phyloP scores from a whole-genome alignment of 2,113 vertebrate species.

The Urocolius indicus region DNA sequence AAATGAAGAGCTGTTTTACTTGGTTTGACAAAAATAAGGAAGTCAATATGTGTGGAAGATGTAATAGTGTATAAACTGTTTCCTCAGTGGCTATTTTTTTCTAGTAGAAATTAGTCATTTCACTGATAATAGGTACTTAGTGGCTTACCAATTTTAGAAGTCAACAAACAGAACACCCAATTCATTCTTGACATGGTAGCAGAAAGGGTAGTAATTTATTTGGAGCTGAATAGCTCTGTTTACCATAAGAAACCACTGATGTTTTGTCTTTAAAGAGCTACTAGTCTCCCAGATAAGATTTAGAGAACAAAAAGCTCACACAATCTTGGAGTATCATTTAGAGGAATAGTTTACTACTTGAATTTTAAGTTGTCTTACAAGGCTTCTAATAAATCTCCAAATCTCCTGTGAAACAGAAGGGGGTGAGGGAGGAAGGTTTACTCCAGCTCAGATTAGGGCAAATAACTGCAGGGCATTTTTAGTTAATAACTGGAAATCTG shows the following conservation, averaged over 20 bases:
- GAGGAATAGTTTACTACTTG: neutral
- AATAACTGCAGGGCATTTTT: neutral
- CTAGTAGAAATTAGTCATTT: neutral
- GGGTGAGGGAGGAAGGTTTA: neutral
- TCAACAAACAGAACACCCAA: neutral
- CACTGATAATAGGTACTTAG: conserved; percentile 3
- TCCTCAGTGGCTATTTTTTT: conserved; percentile 4
- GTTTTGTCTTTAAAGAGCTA: neutral
- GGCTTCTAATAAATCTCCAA: neutral
- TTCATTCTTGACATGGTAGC: neutral
- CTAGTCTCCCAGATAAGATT: neutral
- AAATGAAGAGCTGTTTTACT: neutral
- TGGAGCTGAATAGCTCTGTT: neutral
- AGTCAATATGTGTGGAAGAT: neutral
- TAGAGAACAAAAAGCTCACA: neutral
- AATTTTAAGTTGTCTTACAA: neutral
- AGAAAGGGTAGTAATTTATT: neutral
- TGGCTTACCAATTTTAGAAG: conserved; percentile 29
- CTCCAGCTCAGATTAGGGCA: neutral
- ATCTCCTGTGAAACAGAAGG: neutral
- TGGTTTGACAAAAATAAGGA: neutral
- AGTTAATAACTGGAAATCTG: neutral
- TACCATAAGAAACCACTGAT: neutral
- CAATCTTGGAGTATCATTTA: neutral
- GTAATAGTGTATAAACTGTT: neutral